Evolutionary conservation across 2,797 vertebrate genomes (phyloP), one percentile per base, ranked within the genome.

Genomic region (Cottoperca gobio): DNA sequence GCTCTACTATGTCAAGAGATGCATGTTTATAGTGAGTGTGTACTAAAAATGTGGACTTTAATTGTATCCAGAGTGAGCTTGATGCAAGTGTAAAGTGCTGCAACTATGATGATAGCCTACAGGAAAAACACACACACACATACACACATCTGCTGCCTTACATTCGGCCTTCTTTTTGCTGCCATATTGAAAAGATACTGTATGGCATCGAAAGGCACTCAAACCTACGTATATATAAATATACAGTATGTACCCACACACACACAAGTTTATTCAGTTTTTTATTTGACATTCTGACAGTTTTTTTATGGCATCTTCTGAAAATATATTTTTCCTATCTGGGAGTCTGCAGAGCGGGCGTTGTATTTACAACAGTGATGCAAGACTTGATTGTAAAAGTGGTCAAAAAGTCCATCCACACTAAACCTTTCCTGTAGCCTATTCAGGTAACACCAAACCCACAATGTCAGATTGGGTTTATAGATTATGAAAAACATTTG

Each of bases 11-110:
- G 39, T 79, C 68, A 62, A 45, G 4, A 37, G 49, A 17, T 50
- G 21, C 42, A 62, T 66, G 60, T 67, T 73, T 14, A 50, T 31
- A 55, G 43, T n/a, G 59, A 73, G 50, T 35, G 65, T 59, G 45
- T 14, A 58, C 49, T 43, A 26, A 48, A 79, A 78, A 74, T 63
- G 33, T 72, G 58, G 33, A 55, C 63, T 70, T 76, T 67, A 40
- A 70, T 74, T 76, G 69, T 70, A 65, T 76, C 66, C 63, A 73
- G 28, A 11, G 23, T 73, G 60, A 77, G 66, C 31, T 67, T 60
- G 61, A 68, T 67, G 66, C 28, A 68, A 73, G 69, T 48, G 39
- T 67, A 48, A 84, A 65, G 43, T 80, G 54, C 83, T 74, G 75
- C 71, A 88, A 84, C 19, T 31, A 59, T 78, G 75, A 77, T 35